Conservation (phyloP, 1,140 invertebrate genomes). For the Drosophila orena region DNA sequence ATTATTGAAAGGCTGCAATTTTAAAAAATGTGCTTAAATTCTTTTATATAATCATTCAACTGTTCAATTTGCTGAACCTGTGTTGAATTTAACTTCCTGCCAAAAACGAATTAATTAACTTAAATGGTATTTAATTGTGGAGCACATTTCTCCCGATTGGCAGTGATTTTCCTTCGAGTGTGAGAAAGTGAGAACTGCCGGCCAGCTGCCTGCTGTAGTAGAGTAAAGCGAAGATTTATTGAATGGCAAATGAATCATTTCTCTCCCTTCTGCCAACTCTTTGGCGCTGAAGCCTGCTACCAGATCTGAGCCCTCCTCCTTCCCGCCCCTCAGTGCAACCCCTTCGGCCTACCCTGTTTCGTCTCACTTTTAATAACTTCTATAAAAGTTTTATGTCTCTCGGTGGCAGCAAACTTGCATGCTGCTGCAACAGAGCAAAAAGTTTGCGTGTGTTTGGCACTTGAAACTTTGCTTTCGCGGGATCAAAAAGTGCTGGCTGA, state of each 20-base stretch:
- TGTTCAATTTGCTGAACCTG: no score
- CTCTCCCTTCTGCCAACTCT: constrained; percentile 37
- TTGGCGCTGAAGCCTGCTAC: constrained; percentile 43
- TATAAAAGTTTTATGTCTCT: constrained; percentile 78
- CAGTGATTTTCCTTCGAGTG: constrained; percentile 17
- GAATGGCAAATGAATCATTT: constrained; percentile 76
- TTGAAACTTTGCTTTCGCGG: constrained; percentile 63
- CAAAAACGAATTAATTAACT: neutral
- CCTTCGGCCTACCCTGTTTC: constrained; percentile 16
- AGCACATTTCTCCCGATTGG: neutral
- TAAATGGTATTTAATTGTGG: neutral
- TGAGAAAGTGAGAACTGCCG: constrained; percentile 25
- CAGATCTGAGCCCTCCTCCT: neutral
- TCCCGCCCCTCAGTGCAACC: neutral
- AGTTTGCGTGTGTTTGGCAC: constrained; percentile 82
- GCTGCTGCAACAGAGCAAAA: constrained; percentile 57
- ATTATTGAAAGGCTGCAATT: no score
- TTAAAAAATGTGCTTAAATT: no score
- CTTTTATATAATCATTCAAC: no score
- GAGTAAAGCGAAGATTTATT: constrained; percentile 74
- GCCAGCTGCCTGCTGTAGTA: constrained; percentile 49
- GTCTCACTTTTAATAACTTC: constrained; percentile 78
- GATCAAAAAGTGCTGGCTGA: constrained; percentile 29
- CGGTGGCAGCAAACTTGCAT: constrained; percentile 67
- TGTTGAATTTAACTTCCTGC: neutral